Conservation (phyloP, 1,140 invertebrate genomes). For the Campoletis sonorensis region DNA sequence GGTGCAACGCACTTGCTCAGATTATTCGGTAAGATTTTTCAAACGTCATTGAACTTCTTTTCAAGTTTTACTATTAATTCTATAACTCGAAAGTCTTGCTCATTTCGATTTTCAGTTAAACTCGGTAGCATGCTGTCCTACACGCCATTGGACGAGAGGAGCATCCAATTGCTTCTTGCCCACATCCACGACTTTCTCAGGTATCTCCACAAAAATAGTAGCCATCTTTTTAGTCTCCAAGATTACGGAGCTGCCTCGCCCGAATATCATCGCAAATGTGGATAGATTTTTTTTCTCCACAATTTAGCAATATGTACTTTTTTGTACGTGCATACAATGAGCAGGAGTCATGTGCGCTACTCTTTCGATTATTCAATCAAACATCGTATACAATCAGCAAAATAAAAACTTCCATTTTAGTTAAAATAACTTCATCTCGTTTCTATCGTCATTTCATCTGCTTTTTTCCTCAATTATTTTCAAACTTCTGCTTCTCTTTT, state of each 20-base stretch:
- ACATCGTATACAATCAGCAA: too few species aligned
- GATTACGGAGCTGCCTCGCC: slow-evolving; percentile 90
- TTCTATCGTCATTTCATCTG: too few species aligned
- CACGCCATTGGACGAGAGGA: slow-evolving; percentile 92
- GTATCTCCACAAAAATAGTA: slow-evolving; percentile 86
- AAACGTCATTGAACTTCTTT: background rate
- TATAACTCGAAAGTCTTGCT: background rate
- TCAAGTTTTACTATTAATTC: background rate
- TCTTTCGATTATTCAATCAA: too few species aligned
- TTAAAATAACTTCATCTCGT: too few species aligned
- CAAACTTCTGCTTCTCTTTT: too few species aligned
- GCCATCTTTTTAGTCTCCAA: slow-evolving; percentile 87
- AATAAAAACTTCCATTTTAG: too few species aligned
- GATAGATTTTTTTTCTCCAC: slow-evolving; percentile 40
- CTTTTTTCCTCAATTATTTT: too few species aligned
- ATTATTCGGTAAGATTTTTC: slow-evolving; percentile 80
- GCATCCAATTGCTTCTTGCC: slow-evolving; percentile 87
- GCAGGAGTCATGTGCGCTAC: too few species aligned
- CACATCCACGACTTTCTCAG: slow-evolving; percentile 95
- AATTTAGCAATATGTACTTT: background rate
- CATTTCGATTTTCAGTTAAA: slow-evolving; percentile 80
- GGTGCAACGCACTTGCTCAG: slow-evolving; percentile 93
- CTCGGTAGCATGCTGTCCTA: slow-evolving; percentile 93
- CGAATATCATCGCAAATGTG: slow-evolving; percentile 56
- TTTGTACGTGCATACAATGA: too few species aligned